Evolutionary conservation across 2,888 invertebrate genomes (phyloP), one percentile per base, ranked within the genome.

Genomic region (Unio pictorum): DNA sequence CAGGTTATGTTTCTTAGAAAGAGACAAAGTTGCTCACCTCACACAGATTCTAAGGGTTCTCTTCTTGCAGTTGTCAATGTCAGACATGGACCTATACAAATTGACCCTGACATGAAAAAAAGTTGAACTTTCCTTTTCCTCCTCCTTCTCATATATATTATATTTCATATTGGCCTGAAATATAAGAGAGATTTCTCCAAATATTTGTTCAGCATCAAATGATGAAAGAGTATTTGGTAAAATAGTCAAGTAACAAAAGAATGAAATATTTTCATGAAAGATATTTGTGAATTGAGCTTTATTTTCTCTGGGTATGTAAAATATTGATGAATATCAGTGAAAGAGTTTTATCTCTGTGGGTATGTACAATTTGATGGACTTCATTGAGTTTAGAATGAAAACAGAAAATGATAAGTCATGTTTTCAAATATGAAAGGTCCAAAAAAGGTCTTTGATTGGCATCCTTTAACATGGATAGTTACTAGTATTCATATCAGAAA

Each of bases 111-210:
- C 67, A 7, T 66, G 54, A 69, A 87, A 85, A 63, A 20, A 23
- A 15, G 81, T 74, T 18, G 82, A 79, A 23, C 76, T 75, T 11
- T 54, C 17, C 57, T 23, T 55, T 6, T 64, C 67, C 8, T 81
- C 69, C 30, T 81, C 73, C 11, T 72, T 66, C 11, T 78, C 71
- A 65, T 78, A 67, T 28, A 84, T 77, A 71, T 87, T 86, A 75
- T 85, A 88, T 45, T 77, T 81, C 56, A 87, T 81, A 64, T 75
- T 81, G 11, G 86, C 80, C 87, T 87, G 74, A 4, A 78, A 8
- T 55, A 23, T 28, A 34, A 61, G 8, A 55, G 45, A 57, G 15
- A 56, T 56, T 64, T 23, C 30, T 15, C n/a, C 20, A 15, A 4
- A 17, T 6, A 55, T 28, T n/a, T 34, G n/a, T 4, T 20, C 18